These are phyloP conservation scores for Diadema setosum DNA, from an alignment of 35 echinoderm and acorn worm species.

Conservation along the genomic window DNA sequence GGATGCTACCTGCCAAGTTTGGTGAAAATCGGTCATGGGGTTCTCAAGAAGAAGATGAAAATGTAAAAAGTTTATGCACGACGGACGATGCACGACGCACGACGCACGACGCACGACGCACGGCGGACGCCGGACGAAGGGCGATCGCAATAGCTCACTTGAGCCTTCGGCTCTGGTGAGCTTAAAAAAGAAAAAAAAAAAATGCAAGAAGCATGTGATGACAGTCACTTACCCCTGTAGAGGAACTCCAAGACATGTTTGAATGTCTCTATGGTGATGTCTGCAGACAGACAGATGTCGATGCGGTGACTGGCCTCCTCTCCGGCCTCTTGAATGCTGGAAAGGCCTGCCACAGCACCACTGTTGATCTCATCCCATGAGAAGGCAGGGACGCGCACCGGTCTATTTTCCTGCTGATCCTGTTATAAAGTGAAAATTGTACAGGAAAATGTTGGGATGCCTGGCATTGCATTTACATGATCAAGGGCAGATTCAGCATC, in stretches of 20 bases:
- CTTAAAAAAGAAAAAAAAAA: background rate
- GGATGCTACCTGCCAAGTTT: too few species aligned
- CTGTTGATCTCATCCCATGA: conserved; percentile 52
- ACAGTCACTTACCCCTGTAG: conserved; percentile 61
- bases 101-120: too few species aligned
- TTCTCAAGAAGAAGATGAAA: too few species aligned
- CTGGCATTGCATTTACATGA: too few species aligned
- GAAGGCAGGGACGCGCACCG: conserved; percentile 25
- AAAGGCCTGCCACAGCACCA: conserved; percentile 55
- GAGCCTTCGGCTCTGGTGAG: too few species aligned
- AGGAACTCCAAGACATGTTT: conserved; percentile 61
- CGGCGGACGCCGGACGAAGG: too few species aligned
- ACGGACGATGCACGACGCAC: too few species aligned
- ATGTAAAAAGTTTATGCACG: too few species aligned
- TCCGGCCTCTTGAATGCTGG: conserved; percentile 42
- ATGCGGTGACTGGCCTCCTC: background rate
- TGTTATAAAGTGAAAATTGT: background rate
- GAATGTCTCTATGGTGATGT: conserved; percentile 56
- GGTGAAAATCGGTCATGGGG: too few species aligned
- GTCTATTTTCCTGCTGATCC: background rate
- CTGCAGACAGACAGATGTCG: conserved; percentile 46
- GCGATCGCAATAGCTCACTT: too few species aligned
- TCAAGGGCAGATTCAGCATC: too few species aligned
- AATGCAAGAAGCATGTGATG: too few species aligned
- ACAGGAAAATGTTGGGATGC: background rate